phyloP scores from a whole-genome alignment of 2,888 invertebrate genomes.

The Calliphora vomitoria region DNA sequence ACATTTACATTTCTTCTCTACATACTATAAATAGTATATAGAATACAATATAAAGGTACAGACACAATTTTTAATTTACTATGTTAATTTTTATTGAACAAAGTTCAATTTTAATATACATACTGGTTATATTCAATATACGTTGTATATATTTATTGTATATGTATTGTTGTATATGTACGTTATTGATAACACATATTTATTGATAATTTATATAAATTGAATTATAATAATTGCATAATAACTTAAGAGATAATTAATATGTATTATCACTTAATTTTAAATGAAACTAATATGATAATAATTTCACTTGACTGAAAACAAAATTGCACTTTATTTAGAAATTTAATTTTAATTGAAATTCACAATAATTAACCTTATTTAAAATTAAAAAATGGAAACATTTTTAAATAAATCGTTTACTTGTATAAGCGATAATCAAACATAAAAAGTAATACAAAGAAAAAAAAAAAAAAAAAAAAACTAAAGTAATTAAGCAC shows the following conservation, averaged over 20 bases:
- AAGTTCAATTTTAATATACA: not conserved
- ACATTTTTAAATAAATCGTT: too few relatives aligned
- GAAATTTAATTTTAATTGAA: constrained; percentile 21
- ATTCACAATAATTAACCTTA: too few relatives aligned
- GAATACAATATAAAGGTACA: too few relatives aligned
- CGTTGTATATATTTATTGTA: too few relatives aligned
- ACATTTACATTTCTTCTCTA: not conserved
- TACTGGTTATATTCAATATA: too few relatives aligned
- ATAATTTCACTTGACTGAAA: not conserved
- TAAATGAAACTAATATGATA: not conserved
- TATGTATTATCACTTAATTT: not conserved
- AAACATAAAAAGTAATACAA: not conserved
- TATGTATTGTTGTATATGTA: constrained; percentile 1
- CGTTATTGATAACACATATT: constrained; percentile 9
- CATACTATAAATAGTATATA: too few relatives aligned
- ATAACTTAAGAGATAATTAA: not conserved
- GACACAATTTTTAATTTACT: not conserved
- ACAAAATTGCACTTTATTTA: constrained; percentile 48
- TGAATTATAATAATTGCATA: constrained; percentile 10
- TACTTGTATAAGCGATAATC: too few relatives aligned
- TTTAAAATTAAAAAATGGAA: too few relatives aligned
- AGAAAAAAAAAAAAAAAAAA: not conserved
- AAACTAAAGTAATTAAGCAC: constrained; percentile 45
- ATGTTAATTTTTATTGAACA: not conserved
- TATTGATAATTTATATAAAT: not conserved